Conservation (phyloP, 2,797 vertebrate species). For the Spondyliosoma cantharus region DNA sequence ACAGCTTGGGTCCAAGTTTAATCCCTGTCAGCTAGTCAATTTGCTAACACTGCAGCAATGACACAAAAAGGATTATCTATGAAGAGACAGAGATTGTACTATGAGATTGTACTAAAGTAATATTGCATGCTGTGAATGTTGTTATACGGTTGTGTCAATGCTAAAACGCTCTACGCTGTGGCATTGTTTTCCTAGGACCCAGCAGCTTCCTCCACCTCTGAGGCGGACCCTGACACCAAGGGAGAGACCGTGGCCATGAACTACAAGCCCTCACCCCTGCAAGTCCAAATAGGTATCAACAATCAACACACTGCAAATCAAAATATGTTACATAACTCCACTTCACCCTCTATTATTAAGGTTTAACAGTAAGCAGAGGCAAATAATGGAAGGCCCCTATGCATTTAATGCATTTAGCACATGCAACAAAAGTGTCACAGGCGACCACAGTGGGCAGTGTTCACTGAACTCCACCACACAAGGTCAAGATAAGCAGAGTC, state of each 20-base stretch:
- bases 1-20: slow-evolving; percentile 13
- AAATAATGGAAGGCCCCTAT: neutral
- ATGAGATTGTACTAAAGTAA: neutral
- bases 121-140: neutral
- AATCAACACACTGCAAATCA: slow-evolving; percentile 7
- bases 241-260: slow-evolving; percentile 94
- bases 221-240: slow-evolving; percentile 89
- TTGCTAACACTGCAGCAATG: slow-evolving; percentile 10
- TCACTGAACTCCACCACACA: neutral
- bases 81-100: neutral
- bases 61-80: neutral
- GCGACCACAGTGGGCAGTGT: neutral
- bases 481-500: slow-evolving; percentile 7
- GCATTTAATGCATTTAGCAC: neutral
- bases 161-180: slow-evolving; percentile 20
- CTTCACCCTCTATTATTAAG: neutral
- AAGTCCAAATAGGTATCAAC: slow-evolving; percentile 93
- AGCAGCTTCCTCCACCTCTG: slow-evolving; percentile 89
- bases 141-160: neutral
- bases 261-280: slow-evolving; percentile 97
- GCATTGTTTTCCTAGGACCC: slow-evolving; percentile 86
- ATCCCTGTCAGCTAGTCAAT: slow-evolving; percentile 21
- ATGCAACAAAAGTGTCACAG: neutral
- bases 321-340: neutral
- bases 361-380: neutral